Base-by-base conservation (phyloP, 2,888 invertebrate species). In the Tenthredo distinguenda region DNA sequence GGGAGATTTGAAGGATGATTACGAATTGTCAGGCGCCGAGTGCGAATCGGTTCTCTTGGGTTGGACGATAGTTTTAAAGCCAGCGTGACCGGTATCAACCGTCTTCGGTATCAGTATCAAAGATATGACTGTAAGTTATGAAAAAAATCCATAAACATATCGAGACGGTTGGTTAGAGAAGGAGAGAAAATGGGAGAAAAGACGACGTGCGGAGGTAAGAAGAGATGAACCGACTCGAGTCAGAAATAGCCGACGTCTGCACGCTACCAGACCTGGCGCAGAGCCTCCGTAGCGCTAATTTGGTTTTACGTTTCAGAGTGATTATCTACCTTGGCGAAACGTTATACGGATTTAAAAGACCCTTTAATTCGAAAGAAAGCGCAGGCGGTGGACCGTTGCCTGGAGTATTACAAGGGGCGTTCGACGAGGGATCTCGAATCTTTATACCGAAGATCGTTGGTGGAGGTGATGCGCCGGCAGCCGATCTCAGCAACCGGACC, bases 291-390 rank as follows among this genome's bases (percentile, higher is more conserved):
- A 81, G 87, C 86, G 88, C 89, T 91, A 91, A 91, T 91, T 91
- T 89, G 87, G 90, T 91, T 89, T 91, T 89, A 91, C 88, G 90
- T 91, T 91, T 88, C 91, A 89, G 86, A 89, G 88, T 90, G 89
- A 91, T 91, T 90, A 90, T 88, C 86, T 87, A 83, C 83, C 83
- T 79, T 85, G 87, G 85, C 87, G 91, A 89, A 91, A 90, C 88
- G 90, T 88, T 88, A 90, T 89, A 89, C 87, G 90, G 88, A 88
- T 89, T 91, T 87, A 87, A 89, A 87, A 87, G 89, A 89, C 87
- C 89, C 89, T 87, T 90, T 90, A 90, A 91, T 91, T 89, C 88
- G 90, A 91, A 90, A 91, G 90, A 89, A 90, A 90, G 90, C 88
- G 58, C 37, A 62, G 81, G 81, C 81, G 40, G 81, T 81, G 62